A percentile compares a stretch with the other conserved stretches of the same genome.
phyloP scores from a whole-genome alignment of 1,140 invertebrate genomes.

The Drosophila parvula region DNA sequence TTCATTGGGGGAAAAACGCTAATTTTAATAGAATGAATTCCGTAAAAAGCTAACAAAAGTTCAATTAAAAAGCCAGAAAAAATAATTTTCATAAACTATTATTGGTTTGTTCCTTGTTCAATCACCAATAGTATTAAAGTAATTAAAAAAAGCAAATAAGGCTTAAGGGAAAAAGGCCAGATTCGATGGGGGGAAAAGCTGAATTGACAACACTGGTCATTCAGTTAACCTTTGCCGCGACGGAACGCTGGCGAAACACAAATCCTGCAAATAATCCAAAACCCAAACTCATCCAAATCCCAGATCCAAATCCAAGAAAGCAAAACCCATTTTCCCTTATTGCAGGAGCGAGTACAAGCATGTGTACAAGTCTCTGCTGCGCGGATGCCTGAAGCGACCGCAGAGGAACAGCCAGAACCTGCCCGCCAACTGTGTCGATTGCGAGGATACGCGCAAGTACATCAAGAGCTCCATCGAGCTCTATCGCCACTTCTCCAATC shows the following conservation, averaged over 20 bases:
- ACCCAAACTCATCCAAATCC: constrained; percentile 9
- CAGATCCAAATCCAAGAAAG: constrained; percentile 20
- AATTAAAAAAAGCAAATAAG: neutral
- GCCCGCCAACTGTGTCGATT: constrained; percentile 75
- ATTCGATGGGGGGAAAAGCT: constrained; percentile 3
- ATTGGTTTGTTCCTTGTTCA: no score
- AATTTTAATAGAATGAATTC: neutral
- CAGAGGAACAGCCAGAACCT: constrained; percentile 78
- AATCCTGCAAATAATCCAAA: neutral
- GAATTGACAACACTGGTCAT: constrained; percentile 16
- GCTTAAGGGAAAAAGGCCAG: neutral
- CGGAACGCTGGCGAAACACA: neutral
- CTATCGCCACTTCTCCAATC: constrained; percentile 81
- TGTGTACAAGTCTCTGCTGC: constrained; percentile 80
- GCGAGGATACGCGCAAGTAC: constrained; percentile 81
- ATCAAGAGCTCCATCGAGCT: constrained; percentile 80
- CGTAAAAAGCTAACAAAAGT: neutral
- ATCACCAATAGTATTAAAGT: neutral
- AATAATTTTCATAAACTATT: neutral
- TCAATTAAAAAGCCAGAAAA: neutral
- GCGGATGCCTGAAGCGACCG: constrained; percentile 78
- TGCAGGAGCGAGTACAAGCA: constrained; percentile 58
- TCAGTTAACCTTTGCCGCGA: constrained; percentile 44
- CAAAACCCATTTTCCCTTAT: constrained; percentile 17
- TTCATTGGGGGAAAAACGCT: neutral